Conservation (phyloP, 2,113 vertebrate species). For the Rhinogobius similis region DNA sequence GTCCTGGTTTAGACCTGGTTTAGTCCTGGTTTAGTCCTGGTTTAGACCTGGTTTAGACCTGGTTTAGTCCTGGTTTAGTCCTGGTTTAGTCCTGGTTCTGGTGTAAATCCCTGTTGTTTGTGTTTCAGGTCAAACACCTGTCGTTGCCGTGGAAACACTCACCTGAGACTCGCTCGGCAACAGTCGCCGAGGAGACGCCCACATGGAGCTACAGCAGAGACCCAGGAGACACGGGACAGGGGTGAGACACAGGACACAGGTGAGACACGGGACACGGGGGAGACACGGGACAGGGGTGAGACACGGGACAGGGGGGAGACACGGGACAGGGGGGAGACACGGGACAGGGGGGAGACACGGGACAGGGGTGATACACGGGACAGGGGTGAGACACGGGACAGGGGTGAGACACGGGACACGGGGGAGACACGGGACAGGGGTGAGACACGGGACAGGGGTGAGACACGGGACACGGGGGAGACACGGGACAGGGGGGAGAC, state of each 20-base stretch:
- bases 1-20: background rate
- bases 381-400: no score
- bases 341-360: no score
- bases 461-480: no score
- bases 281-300: no score
- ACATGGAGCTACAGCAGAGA: background rate
- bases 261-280: background rate
- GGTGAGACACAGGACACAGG: no score
- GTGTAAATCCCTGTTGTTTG: background rate
- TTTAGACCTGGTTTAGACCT: background rate
- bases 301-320: no score
- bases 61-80: background rate
- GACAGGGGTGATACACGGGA: no score
- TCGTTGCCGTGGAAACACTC: background rate
- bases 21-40: background rate
- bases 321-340: no score
- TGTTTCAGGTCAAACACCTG: background rate
- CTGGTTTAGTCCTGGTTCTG: background rate
- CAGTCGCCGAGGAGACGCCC: background rate
- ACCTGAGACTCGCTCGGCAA: background rate
- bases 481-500: background rate
- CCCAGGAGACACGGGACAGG: no score
- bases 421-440: no score
- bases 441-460: no score
- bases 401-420: no score